Evolutionary conservation across 2,113 vertebrate genomes (phyloP).

Genomic region (Ageneiosus marmoratus): DNA sequence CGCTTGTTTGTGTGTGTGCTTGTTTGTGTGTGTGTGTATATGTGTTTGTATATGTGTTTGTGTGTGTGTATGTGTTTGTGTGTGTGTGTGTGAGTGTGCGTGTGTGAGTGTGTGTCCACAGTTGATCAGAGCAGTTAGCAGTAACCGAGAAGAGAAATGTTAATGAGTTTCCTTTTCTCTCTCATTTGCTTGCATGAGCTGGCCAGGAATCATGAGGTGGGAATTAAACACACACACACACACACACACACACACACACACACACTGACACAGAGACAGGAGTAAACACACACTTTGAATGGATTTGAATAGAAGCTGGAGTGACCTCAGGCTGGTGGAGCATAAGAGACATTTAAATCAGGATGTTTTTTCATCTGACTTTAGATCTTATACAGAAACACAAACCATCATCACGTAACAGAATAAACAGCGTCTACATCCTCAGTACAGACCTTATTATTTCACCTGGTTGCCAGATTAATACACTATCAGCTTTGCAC

Average conservation of each 20-base stretch:
- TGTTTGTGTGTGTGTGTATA: no score
- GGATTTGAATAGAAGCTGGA: slow-evolving; percentile 28
- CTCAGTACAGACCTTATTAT: neutral
- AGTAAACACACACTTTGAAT: slow-evolving; percentile 23
- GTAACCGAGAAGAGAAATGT: slow-evolving; percentile 9
- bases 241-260: slow-evolving; percentile 29
- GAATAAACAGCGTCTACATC: neutral
- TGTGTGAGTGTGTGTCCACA: neutral
- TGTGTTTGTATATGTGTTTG: no score
- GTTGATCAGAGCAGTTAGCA: slow-evolving; percentile 28
- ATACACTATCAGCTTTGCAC: neutral
- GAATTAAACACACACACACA: slow-evolving; percentile 47
- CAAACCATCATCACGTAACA: neutral
- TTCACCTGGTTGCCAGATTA: neutral
- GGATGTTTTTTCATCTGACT: neutral
- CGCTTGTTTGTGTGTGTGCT: no score
- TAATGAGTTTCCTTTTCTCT: slow-evolving; percentile 36
- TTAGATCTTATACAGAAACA: neutral
- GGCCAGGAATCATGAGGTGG: slow-evolving; percentile 54
- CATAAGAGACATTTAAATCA: slow-evolving; percentile 32
- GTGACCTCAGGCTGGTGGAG: slow-evolving; percentile 20
- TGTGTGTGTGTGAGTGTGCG: no score
- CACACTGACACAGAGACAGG: neutral
- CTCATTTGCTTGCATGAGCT: slow-evolving; percentile 5
- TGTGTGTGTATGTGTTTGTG: no score